These are phyloP conservation scores for Buathra laborator DNA, from an alignment of 2,888 invertebrate species.

Conservation along the genomic window DNA sequence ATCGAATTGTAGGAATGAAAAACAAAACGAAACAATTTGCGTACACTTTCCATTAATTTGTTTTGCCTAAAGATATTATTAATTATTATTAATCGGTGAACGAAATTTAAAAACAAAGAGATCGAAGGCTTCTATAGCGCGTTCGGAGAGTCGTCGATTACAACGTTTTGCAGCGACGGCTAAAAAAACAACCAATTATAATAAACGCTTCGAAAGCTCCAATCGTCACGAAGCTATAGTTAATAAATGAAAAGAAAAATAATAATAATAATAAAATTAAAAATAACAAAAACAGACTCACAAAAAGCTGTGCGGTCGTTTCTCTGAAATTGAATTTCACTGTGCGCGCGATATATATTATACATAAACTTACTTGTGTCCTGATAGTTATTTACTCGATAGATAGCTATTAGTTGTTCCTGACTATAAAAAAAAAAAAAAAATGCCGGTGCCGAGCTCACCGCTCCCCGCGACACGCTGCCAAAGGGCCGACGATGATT, in stretches of 20 bases:
- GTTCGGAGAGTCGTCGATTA: slow-evolving; percentile 16
- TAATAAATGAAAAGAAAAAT: slow-evolving; percentile 1
- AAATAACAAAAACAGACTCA: slow-evolving; percentile 14
- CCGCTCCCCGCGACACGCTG: slow-evolving; percentile 73
- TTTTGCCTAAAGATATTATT: slow-evolving; percentile 21
- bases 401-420: slow-evolving; percentile 77
- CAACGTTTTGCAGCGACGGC: neutral
- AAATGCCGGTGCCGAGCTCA: slow-evolving; percentile 51
- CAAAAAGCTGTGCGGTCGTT: slow-evolving; percentile 42
- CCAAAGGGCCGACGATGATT: slow-evolving; percentile 80
- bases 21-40: slow-evolving; percentile 24
- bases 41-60: slow-evolving; percentile 8
- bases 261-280: slow-evolving; percentile 1
- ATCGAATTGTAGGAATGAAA: slow-evolving; percentile 1
- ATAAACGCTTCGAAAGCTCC: slow-evolving; percentile 18
- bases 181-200: slow-evolving; percentile 4
- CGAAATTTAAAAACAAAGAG: slow-evolving; percentile 9
- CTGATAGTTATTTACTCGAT: slow-evolving; percentile 71
- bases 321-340: slow-evolving; percentile 72
- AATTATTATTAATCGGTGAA: slow-evolving; percentile 9
- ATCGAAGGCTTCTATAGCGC: slow-evolving; percentile 29
- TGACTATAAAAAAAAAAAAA: slow-evolving; percentile 70
- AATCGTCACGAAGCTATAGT: slow-evolving; percentile 19
- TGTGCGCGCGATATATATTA: slow-evolving; percentile 70
- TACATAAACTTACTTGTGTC: slow-evolving; percentile 67